phyloP scores from a whole-genome alignment of 2,888 invertebrate genomes.

The Carterocephalus palaemon region DNA sequence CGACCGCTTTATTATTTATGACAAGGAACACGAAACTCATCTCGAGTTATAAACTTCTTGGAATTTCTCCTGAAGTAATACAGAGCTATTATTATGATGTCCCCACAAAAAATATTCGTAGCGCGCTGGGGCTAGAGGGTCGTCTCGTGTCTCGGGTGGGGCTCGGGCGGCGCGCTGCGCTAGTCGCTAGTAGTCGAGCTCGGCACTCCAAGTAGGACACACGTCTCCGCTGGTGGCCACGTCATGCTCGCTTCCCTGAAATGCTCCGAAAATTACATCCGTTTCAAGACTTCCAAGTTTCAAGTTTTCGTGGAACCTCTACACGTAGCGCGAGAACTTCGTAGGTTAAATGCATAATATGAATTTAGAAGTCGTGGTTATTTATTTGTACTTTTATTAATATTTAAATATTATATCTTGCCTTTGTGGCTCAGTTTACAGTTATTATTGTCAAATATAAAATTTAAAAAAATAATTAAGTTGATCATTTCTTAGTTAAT shows the following conservation, averaged over 20 bases:
- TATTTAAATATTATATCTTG: no score
- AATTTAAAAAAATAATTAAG: slow-evolving; percentile 15
- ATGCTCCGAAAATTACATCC: slow-evolving; percentile 32
- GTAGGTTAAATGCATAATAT: slow-evolving; percentile 5
- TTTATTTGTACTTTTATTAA: neutral
- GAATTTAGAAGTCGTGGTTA: neutral
- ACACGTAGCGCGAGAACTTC: slow-evolving; percentile 7
- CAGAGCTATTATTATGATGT: slow-evolving; percentile 79
- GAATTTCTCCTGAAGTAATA: slow-evolving; percentile 79
- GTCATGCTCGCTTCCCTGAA: slow-evolving; percentile 30
- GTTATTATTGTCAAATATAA: neutral
- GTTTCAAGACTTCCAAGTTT: slow-evolving; percentile 21
- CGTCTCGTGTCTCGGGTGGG: slow-evolving; percentile 42
- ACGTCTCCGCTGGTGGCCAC: slow-evolving; percentile 35
- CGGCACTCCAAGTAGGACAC: slow-evolving; percentile 42
- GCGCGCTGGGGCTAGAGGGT: slow-evolving; percentile 49
- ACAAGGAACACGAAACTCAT: slow-evolving; percentile 79
- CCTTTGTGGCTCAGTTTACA: no score
- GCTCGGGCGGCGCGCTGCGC: slow-evolving; percentile 34
- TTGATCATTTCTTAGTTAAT: no score
- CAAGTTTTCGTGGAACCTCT: slow-evolving; percentile 21
- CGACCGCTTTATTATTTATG: slow-evolving; percentile 79
- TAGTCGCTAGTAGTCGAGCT: slow-evolving; percentile 40
- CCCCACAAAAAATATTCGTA: slow-evolving; percentile 76
- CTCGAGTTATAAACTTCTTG: slow-evolving; percentile 80